Conservation (phyloP, 1,140 invertebrate species). For the Cotesia glomerata region DNA sequence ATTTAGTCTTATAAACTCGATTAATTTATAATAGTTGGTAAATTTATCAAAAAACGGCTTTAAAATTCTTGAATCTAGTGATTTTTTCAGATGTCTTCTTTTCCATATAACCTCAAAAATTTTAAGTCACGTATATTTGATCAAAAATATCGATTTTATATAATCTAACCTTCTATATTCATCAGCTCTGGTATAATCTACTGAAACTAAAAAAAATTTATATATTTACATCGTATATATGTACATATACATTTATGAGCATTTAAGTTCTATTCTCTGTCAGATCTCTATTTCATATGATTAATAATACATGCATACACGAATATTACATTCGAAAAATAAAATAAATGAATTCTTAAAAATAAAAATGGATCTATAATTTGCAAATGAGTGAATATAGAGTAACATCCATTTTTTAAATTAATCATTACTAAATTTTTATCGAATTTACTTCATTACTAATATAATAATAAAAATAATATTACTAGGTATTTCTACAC, state of each 20-base stretch:
- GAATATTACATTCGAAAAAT: conserved; percentile 41
- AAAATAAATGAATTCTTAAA: conserved; percentile 40
- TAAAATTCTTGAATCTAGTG: too few relatives aligned
- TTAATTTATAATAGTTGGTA: too few relatives aligned
- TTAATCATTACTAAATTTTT: conserved; percentile 48
- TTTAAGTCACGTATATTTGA: too few relatives aligned
- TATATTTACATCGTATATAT: too few relatives aligned
- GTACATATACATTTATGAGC: background rate
- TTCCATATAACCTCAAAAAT: too few relatives aligned
- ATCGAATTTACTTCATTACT: conserved; percentile 60
- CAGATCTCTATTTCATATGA: conserved; percentile 52
- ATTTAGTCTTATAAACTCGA: too few relatives aligned
- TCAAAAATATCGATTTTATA: background rate
- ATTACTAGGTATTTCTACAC: conserved; percentile 62
- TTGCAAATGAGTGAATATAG: background rate
- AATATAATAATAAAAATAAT: too few relatives aligned
- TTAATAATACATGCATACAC: conserved; percentile 50
- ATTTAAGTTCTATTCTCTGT: conserved; percentile 46
- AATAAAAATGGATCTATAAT: conserved; percentile 29
- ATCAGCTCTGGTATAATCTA: conserved; percentile 25
- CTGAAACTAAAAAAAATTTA: conserved; percentile 35
- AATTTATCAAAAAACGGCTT: too few relatives aligned
- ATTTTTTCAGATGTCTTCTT: too few relatives aligned
- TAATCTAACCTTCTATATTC: background rate
- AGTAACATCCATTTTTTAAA: background rate